Evolutionary conservation across 2,113 vertebrate genomes (phyloP).

Genomic region (Salvelinus sp.): DNA sequence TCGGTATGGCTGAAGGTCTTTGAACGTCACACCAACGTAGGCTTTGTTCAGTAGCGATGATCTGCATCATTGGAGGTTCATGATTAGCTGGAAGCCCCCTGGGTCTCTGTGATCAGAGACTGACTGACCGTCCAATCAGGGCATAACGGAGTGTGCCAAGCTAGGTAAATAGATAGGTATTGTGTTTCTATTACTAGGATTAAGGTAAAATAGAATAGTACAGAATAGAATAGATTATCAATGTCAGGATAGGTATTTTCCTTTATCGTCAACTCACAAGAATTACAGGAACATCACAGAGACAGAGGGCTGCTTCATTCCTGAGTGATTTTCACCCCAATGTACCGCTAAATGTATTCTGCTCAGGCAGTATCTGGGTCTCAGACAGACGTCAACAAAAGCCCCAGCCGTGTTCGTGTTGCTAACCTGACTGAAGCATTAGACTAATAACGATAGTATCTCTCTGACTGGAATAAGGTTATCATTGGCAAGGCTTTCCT

Average conservation of each 20-base stretch:
- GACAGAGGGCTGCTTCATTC: slow-evolving; percentile 19
- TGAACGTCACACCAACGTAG: not conserved
- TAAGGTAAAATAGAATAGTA: too few species aligned
- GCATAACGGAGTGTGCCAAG: slow-evolving; percentile 28
- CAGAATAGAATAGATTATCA: too few species aligned
- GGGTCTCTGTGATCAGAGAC: slow-evolving; percentile 49
- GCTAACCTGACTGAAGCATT: slow-evolving; percentile 32
- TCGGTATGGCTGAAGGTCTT: slow-evolving; percentile 46
- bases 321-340: not conserved
- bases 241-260: not conserved
- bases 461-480: slow-evolving; percentile 29
- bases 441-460: slow-evolving; percentile 41
- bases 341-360: slow-evolving; percentile 16
- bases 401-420: slow-evolving; percentile 7
- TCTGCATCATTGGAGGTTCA: slow-evolving; percentile 54
- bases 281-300: not conserved
- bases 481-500: slow-evolving; percentile 36
- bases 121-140: slow-evolving; percentile 22
- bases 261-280: too few species aligned
- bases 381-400: slow-evolving; percentile 48
- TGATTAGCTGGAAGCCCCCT: slow-evolving; percentile 49
- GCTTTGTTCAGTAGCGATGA: slow-evolving; percentile 48
- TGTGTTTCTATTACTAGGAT: slow-evolving; percentile 28
- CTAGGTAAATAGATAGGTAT: slow-evolving; percentile 11
- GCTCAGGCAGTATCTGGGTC: slow-evolving; percentile 30